phyloP scores from a whole-genome alignment of 2,888 invertebrate genomes.

The Homarus gammarus region DNA sequence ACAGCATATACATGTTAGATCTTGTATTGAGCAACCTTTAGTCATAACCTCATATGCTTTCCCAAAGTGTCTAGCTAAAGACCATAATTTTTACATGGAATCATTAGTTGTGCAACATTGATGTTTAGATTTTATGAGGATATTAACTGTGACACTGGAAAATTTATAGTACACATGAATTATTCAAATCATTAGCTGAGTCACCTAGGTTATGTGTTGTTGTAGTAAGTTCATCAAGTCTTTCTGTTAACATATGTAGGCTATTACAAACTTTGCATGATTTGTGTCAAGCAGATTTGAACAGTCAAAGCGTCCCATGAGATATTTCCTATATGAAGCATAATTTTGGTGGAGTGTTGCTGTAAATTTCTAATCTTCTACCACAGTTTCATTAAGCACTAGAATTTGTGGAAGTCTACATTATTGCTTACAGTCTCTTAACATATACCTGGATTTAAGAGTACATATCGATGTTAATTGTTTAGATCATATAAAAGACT shows the following conservation, averaged over 20 bases:
- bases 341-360: constrained; percentile 3
- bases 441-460: background rate
- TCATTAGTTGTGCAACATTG: constrained; percentile 20
- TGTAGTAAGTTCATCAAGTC: background rate
- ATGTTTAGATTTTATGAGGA: constrained; percentile 17
- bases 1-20: background rate
- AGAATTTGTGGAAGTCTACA: background rate
- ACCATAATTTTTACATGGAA: constrained; percentile 31
- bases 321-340: background rate
- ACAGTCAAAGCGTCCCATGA: background rate
- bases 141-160: background rate
- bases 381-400: background rate
- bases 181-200: background rate
- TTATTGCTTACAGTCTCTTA: background rate
- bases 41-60: background rate
- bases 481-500: background rate
- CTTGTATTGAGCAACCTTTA: background rate
- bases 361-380: constrained; percentile 8
- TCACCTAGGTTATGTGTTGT: constrained; percentile 8
- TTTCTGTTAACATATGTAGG: background rate
- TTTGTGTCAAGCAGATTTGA: constrained; percentile 14
- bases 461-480: background rate
- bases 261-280: background rate
- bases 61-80: background rate
- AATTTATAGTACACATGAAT: background rate